These are phyloP conservation scores for Vesta saturnalis DNA, from an alignment of 2,888 invertebrate species.

Conservation along the genomic window DNA sequence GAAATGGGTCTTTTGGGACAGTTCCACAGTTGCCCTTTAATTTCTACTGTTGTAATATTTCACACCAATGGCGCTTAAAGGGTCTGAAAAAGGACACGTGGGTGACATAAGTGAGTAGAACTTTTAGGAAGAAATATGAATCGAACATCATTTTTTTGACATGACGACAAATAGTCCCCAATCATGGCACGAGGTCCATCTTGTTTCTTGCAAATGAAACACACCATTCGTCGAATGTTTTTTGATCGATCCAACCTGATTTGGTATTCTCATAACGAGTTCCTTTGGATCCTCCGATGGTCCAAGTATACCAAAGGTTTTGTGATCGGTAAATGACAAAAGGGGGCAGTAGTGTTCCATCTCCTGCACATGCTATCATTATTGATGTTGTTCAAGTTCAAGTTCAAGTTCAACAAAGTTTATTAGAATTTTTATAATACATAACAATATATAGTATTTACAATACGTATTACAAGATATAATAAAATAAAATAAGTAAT, in stretches of 20 bases:
- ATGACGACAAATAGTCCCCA: slow-evolving; percentile 51
- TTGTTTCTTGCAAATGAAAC: slow-evolving; percentile 25
- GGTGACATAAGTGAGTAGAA: slow-evolving; percentile 50
- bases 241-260: slow-evolving; percentile 13
- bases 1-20: slow-evolving; percentile 44
- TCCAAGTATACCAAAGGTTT: slow-evolving; percentile 12
- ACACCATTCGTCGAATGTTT: slow-evolving; percentile 15
- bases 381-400: too few relatives aligned
- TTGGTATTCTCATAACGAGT: slow-evolving; percentile 9
- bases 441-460: too few relatives aligned
- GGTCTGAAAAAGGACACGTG: slow-evolving; percentile 49
- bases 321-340: neutral
- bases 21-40: slow-evolving; percentile 36
- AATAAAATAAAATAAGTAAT: too few relatives aligned
- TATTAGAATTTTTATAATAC: too few relatives aligned
- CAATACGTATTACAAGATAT: too few relatives aligned
- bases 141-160: slow-evolving; percentile 52
- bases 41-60: slow-evolving; percentile 23
- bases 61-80: slow-evolving; percentile 47
- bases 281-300: neutral
- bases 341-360: too few relatives aligned
- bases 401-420: too few relatives aligned
- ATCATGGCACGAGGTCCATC: slow-evolving; percentile 49
- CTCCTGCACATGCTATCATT: too few relatives aligned
- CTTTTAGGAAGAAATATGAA: slow-evolving; percentile 52